These are phyloP conservation scores for Drosophila suzukii DNA, from an alignment of 1,140 invertebrate genomes.

Conservation along the genomic window DNA sequence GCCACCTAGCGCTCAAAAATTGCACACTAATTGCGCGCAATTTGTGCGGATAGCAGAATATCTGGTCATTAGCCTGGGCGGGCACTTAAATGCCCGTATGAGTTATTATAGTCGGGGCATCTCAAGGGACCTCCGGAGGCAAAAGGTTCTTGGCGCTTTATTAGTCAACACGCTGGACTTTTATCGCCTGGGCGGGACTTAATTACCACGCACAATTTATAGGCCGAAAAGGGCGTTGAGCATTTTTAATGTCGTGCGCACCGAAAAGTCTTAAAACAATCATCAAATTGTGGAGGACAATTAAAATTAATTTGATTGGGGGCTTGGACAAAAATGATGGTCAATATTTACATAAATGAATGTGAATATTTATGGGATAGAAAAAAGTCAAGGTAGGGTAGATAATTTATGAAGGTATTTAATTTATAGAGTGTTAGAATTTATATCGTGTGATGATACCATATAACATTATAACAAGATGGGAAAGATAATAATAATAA, in stretches of 20 bases:
- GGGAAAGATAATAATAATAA: too few relatives aligned
- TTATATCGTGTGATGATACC: not conserved
- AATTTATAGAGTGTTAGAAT: not conserved
- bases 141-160: conserved; percentile 40
- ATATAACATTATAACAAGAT: too few relatives aligned
- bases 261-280: conserved; percentile 23
- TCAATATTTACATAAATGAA: conserved; percentile 17
- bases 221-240: conserved; percentile 56
- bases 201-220: conserved; percentile 68
- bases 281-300: conserved; percentile 35
- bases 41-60: conserved; percentile 58
- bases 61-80: conserved; percentile 66
- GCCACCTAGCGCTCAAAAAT: conserved; percentile 76
- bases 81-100: conserved; percentile 75
- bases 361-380: not conserved
- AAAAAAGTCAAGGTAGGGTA: not conserved
- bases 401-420: not conserved
- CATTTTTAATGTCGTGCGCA: conserved; percentile 41
- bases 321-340: not conserved
- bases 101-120: conserved; percentile 65
- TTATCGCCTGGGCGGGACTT: conserved; percentile 55
- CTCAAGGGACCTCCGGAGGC: conserved; percentile 21
- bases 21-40: conserved; percentile 78
- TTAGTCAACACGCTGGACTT: conserved; percentile 40
- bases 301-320: conserved; percentile 53